phyloP scores from a whole-genome alignment of 2,797 vertebrate genomes.

The Ptychadena robeensis region DNA sequence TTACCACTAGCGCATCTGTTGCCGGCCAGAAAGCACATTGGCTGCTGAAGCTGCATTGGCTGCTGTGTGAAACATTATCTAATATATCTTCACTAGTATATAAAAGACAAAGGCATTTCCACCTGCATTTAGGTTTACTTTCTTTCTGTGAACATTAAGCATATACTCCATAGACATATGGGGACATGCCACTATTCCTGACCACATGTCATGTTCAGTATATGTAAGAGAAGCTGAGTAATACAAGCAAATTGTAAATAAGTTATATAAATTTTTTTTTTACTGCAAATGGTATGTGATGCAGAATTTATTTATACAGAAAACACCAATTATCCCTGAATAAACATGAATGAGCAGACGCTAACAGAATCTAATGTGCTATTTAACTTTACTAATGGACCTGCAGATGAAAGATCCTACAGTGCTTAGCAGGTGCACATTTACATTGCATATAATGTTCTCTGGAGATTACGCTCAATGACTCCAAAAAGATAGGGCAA shows the following conservation, averaged over 20 bases:
- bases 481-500: neutral
- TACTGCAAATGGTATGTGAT: slow-evolving; percentile 4
- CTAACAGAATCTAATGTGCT: slow-evolving; percentile 34
- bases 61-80: no score
- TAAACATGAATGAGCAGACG: slow-evolving; percentile 18
- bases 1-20: no score
- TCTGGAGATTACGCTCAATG: slow-evolving; percentile 14
- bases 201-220: neutral
- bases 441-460: slow-evolving; percentile 45
- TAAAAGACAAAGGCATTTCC: no score
- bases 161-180: no score
- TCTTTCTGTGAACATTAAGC: no score
- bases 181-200: no score
- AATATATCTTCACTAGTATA: no score
- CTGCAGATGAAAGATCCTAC: slow-evolving; percentile 39
- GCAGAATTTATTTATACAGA: slow-evolving; percentile 20
- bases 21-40: no score
- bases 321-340: slow-evolving; percentile 26
- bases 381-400: slow-evolving; percentile 33
- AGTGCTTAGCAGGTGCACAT: slow-evolving; percentile 27
- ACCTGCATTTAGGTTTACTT: no score
- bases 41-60: no score
- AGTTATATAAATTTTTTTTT: neutral
- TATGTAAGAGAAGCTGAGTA: neutral
- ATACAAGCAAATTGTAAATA: no score